Percentiles rank a stretch among this genome's conserved stretches.
phyloP scores from a whole-genome alignment of 2,797 vertebrate genomes.

The Buphagus erythrorhynchus region DNA sequence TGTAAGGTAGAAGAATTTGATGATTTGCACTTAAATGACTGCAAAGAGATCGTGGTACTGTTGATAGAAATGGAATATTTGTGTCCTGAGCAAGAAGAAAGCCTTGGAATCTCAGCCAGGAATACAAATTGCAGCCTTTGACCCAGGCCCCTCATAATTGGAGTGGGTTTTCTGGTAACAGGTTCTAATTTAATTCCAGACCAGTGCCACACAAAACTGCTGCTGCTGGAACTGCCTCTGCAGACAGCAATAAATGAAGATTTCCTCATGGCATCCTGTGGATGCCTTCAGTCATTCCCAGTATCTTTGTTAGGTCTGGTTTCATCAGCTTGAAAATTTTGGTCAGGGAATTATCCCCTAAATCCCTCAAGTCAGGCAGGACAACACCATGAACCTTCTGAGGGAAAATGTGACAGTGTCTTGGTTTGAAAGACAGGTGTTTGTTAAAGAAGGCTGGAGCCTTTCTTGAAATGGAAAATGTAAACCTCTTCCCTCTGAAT shows the following conservation, averaged over 20 bases:
- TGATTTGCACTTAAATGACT: not conserved
- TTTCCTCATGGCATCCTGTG: not conserved
- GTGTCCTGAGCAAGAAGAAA: not conserved
- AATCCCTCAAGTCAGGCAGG: not conserved
- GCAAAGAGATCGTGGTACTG: rapidly evolving
- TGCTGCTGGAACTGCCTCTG: not conserved
- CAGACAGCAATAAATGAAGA: not conserved
- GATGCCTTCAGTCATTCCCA: not conserved
- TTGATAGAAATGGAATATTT: not conserved
- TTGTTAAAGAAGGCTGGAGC: too few relatives aligned
- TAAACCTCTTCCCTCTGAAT: too few relatives aligned
- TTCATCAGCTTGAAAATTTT: not conserved
- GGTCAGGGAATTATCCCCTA: not conserved
- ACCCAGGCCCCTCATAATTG: not conserved
- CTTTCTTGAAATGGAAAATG: too few relatives aligned
- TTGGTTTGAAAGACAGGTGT: too few relatives aligned
- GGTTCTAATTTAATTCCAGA: not conserved
- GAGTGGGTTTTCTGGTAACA: not conserved
- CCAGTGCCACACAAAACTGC: rapidly evolving
- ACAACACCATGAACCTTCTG: not conserved
- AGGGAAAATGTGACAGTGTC: not conserved
- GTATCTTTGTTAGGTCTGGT: not conserved
- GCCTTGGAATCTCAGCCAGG: not conserved
- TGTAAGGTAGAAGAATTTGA: not conserved
- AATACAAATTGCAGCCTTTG: not conserved